Evolutionary conservation across 2,797 vertebrate species (phyloP), one percentile per base, ranked within the genome.

Genomic region (Oceanodroma leucorhoa): DNA sequence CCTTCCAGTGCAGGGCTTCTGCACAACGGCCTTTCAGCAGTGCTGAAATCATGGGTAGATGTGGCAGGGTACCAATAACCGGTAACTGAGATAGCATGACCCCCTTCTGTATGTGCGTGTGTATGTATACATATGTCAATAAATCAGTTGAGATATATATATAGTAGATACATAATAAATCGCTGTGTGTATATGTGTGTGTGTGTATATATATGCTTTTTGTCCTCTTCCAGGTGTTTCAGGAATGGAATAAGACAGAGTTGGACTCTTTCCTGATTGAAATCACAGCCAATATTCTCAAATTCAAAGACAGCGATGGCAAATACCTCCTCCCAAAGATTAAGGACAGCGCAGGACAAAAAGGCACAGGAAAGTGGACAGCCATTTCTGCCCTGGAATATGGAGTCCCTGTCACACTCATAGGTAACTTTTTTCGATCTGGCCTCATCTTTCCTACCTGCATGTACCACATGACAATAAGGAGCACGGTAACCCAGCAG

Each of bases 331-430:
- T 99, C 84, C 99, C 99, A 24, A 99, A 99, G 97, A 99, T 99
- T 96, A 98, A 97, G 38, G 99, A 99, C 97, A 99, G 99, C 0
- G 99, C 99, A 0, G 99, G 99, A n/a, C 99, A 99, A 90, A 99
- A 99, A 75, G 99, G 99, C 91, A 99, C 99, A 0, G 99, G 99
- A 36, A 99, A 99, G 97, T 99, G 99, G 99, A 99, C 99, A 0
- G 99, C 99, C 41, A 99, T 99, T 93, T 99, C 99, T 0, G 98
- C 99, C 48, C 98, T 99, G 97, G 99, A 99, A 29, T 99, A 99
- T 0, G 99, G 99, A 41, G 98, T 99, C 2, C 99, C 99, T 0
- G 99, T 99, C 87, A 99, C 99, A 69, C 97, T 99, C 93, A 99
- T 99, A 7, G 99, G 99, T 99, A 98, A 97, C 1, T 2, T 2